phyloP scores from a whole-genome alignment of 1,140 invertebrate genomes.

The Apocrypta bakeri region DNA sequence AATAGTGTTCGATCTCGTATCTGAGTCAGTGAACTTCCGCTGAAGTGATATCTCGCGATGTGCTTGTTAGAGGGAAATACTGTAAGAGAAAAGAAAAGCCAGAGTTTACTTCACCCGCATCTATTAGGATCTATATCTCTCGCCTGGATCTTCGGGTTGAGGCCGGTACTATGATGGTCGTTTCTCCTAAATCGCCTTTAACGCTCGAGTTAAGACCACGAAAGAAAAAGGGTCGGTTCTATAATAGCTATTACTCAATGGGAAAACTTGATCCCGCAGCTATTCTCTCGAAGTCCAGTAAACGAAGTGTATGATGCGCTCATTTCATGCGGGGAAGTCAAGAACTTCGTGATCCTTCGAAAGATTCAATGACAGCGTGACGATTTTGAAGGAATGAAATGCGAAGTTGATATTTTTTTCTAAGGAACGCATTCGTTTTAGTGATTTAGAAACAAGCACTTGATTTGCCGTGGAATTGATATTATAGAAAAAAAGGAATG shows the following conservation, averaged over 20 bases:
- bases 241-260: background rate
- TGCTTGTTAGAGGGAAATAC: background rate
- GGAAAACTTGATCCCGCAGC: constrained; percentile 13
- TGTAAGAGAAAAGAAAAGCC: background rate
- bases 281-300: background rate
- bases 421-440: background rate
- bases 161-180: background rate
- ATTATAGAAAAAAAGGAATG: too few species aligned
- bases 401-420: background rate
- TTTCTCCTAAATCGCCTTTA: background rate
- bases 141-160: background rate
- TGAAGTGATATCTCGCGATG: background rate
- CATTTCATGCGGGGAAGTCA: background rate
- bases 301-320: constrained; percentile 14
- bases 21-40: background rate
- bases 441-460: background rate
- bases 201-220: background rate
- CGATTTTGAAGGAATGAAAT: background rate
- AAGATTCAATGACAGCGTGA: background rate
- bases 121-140: constrained; percentile 6
- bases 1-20: too few species aligned
- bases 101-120: background rate
- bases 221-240: background rate
- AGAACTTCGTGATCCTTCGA: background rate
- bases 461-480: too few species aligned